Conservation (phyloP, 2,797 vertebrate species). For the Coranthus polyacanthus region DNA sequence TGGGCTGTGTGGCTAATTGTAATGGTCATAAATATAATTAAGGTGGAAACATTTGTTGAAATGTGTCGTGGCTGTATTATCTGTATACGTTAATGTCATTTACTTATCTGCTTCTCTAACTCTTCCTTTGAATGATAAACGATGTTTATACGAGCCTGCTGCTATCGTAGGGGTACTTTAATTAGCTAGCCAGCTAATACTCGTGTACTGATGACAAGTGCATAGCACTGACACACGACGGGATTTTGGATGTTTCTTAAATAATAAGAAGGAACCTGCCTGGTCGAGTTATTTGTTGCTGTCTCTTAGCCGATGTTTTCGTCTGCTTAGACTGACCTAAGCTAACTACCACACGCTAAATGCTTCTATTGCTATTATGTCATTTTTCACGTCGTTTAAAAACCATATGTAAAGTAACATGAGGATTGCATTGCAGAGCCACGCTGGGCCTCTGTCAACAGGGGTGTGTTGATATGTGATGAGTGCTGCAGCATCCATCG, state of each 20-base stretch:
- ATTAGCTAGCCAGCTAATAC: background rate
- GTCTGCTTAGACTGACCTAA: no score
- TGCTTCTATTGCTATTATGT: no score
- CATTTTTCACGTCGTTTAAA: no score
- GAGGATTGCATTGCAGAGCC: constrained; percentile 84
- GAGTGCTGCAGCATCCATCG: constrained; percentile 98
- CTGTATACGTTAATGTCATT: background rate
- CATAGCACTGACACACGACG: no score
- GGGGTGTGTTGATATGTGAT: constrained; percentile 95
- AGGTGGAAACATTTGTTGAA: background rate
- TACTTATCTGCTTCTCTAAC: constrained; percentile 24
- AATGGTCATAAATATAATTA: rapidly evolving
- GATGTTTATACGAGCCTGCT: background rate
- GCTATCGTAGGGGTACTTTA: background rate
- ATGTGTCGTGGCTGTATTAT: constrained; percentile 4
- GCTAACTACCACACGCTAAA: no score
- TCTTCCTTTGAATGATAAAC: constrained; percentile 14
- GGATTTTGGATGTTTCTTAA: no score
- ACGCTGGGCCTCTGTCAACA: constrained; percentile 96
- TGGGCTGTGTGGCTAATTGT: background rate
- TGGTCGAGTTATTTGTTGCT: no score
- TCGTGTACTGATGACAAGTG: background rate
- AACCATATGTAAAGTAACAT: background rate
- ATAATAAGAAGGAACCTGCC: no score
- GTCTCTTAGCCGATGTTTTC: no score